phyloP scores from a whole-genome alignment of 2,797 vertebrate genomes.

The Epinephelus coioides region DNA sequence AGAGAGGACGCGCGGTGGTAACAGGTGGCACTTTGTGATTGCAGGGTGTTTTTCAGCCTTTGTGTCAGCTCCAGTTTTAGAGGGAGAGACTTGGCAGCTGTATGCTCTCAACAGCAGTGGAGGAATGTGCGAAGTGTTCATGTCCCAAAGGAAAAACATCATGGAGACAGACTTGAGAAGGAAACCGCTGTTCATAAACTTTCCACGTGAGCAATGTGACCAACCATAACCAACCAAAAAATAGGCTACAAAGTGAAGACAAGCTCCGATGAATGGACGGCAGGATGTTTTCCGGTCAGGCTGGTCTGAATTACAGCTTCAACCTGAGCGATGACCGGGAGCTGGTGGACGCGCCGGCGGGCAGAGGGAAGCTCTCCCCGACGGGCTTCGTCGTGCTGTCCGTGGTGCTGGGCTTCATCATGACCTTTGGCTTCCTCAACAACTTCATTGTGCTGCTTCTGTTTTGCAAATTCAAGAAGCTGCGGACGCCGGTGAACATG shows the following conservation, averaged over 20 bases:
- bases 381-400: constrained; percentile 88
- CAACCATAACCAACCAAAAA: background rate
- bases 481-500: constrained; percentile 94
- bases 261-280: constrained; percentile 68
- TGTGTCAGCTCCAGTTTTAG: background rate
- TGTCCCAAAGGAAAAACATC: constrained; percentile 7
- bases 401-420: constrained; percentile 91
- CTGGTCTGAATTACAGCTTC: constrained; percentile 82
- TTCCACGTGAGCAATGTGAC: constrained; percentile 30
- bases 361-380: constrained; percentile 80
- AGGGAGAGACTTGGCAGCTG: background rate
- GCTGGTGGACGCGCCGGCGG: constrained; percentile 68
- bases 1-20: constrained; percentile 29
- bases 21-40: constrained; percentile 46
- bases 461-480: constrained; percentile 92
- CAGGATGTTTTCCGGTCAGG: constrained; percentile 75
- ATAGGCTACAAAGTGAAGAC: constrained; percentile 25
- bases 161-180: constrained; percentile 20
- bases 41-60: background rate
- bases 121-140: constrained; percentile 28
- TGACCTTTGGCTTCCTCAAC: constrained; percentile 92
- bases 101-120: background rate
- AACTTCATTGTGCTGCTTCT: constrained; percentile 91
- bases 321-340: constrained; percentile 81
- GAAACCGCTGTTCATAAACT: constrained; percentile 43